Evolutionary conservation across 2,113 vertebrate genomes (phyloP).

Genomic region (Ciconia stormi): DNA sequence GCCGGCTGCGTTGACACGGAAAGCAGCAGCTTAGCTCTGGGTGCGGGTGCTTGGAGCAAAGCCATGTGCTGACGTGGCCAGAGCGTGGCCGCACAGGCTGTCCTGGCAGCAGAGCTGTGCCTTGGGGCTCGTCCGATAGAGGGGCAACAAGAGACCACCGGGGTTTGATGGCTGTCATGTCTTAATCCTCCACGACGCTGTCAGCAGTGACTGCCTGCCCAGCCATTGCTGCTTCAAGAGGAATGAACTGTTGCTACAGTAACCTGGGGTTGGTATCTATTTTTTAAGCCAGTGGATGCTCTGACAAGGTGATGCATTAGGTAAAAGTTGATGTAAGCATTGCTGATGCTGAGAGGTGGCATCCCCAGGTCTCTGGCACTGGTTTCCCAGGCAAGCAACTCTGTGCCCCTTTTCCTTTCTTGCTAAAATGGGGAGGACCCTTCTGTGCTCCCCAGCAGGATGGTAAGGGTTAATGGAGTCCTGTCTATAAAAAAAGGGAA

Average conservation of each 20-base stretch:
- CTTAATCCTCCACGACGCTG: rapidly evolving
- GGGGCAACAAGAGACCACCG: background rate
- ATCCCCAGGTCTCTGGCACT: slow-evolving; percentile 46
- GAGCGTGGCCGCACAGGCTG: background rate
- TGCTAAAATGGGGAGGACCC: background rate
- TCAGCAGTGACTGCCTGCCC: background rate
- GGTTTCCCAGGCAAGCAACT: background rate
- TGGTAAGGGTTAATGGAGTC: background rate
- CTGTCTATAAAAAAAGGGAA: background rate
- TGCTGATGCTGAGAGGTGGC: background rate
- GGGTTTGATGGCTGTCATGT: background rate
- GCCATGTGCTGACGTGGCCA: background rate
- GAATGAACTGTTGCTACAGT: background rate
- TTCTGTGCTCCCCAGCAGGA: background rate
- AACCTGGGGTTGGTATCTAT: background rate
- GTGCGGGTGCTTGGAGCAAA: background rate
- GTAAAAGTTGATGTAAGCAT: background rate
- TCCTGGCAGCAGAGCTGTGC: background rate
- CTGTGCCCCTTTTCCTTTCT: background rate
- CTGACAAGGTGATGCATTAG: background rate
- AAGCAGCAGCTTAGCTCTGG: background rate
- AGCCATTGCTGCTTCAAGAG: background rate
- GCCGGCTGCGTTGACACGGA: background rate
- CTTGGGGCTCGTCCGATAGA: background rate
- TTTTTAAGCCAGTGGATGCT: background rate